Conservation (phyloP, 2,797 vertebrate species). For the Psittacula echo region DNA sequence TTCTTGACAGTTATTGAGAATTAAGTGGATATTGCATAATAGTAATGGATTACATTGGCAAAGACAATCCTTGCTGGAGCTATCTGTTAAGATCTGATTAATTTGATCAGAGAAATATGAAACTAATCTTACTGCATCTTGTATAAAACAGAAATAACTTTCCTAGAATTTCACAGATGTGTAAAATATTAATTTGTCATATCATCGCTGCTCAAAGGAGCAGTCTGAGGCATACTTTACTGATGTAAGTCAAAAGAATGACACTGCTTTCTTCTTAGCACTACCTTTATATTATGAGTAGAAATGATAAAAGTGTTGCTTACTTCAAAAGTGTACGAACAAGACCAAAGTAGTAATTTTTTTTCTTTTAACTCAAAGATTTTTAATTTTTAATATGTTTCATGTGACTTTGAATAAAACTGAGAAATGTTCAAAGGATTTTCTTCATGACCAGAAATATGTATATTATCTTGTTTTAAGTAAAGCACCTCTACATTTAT, state of each 20-base stretch:
- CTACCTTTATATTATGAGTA: not conserved
- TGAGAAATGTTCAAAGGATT: conserved; percentile 3
- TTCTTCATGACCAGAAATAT: not conserved
- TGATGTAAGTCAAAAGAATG: not conserved
- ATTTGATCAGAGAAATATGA: not conserved
- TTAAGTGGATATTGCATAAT: not conserved
- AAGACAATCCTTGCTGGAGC: not conserved
- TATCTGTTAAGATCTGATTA: not conserved
- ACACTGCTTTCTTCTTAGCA: not conserved
- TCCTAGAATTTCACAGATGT: not conserved
- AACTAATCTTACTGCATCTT: not conserved
- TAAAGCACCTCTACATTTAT: not conserved
- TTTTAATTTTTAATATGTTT: not conserved
- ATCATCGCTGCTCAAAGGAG: not conserved
- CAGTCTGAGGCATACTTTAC: not conserved
- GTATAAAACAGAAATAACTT: not conserved
- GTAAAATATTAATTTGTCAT: not conserved
- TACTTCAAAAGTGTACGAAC: not conserved
- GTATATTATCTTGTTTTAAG: not conserved
- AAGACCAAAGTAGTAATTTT: not conserved
- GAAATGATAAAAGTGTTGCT: not conserved
- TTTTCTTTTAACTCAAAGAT: not conserved
- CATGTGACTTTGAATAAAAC: conserved; percentile 30
- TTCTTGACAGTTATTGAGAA: not conserved
- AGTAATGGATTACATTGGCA: not conserved